A percentile compares a stretch with the other conserved stretches of the same genome.
These are phyloP conservation scores for Pseudocheirus occidentalis DNA, from an alignment of 2,797 vertebrate species.

Conservation along the genomic window DNA sequence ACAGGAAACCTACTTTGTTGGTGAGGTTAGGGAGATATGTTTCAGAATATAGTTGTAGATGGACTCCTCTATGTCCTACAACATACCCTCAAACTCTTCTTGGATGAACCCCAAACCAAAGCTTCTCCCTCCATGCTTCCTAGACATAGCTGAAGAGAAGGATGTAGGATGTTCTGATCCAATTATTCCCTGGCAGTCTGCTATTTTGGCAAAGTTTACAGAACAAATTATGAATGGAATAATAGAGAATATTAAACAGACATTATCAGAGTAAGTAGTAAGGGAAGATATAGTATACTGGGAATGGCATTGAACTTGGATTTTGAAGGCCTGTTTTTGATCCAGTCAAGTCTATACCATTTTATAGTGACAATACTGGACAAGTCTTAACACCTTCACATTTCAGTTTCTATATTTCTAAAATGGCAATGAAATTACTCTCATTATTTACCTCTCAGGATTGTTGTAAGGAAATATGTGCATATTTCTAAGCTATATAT, in stretches of 20 bases:
- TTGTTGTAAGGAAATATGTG: neutral
- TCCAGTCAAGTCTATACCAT: neutral
- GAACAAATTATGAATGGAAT: slow-evolving; percentile 48
- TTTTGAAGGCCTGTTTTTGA: neutral
- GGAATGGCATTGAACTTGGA: neutral
- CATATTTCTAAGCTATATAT: neutral
- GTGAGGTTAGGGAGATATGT: neutral
- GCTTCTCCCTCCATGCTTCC: slow-evolving; percentile 39
- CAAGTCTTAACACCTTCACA: neutral
- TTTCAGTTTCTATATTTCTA: neutral
- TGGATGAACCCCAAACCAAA: neutral
- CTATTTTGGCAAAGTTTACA: slow-evolving; percentile 49
- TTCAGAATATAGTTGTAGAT: neutral
- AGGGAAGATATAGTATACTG: neutral
- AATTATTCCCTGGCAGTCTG: slow-evolving; percentile 62
- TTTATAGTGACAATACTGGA: neutral
- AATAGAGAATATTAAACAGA: slow-evolving; percentile 25
- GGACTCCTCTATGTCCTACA: slow-evolving; percentile 9
- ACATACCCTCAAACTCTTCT: neutral
- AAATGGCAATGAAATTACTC: neutral
- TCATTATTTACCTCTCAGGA: neutral
- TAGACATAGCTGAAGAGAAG: slow-evolving; percentile 75
- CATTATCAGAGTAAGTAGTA: neutral
- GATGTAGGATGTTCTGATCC: slow-evolving; percentile 47
- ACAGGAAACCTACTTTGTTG: neutral